Conservation (phyloP, 1,140 invertebrate species). For the Macrostomum lignano region DNA sequence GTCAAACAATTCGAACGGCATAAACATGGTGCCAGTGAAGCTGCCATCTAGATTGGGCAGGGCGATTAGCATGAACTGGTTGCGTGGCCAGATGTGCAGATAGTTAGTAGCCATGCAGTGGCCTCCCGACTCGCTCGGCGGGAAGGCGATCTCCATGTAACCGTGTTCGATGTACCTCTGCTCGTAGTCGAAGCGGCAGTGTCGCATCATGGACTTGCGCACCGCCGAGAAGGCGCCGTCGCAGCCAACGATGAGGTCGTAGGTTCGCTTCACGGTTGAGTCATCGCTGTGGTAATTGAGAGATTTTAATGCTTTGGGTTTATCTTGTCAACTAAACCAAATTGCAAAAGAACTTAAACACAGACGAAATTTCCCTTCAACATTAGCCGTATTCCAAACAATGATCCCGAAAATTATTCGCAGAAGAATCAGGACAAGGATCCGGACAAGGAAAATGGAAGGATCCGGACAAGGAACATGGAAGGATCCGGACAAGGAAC, state of each 20-base stretch:
- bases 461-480: no score
- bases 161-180: slow-evolving; percentile 81
- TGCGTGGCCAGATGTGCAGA: slow-evolving; percentile 84
- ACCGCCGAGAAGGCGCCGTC: slow-evolving; percentile 73
- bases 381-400: no score
- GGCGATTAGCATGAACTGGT: slow-evolving; percentile 86
- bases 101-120: slow-evolving; percentile 56
- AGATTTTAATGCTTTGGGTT: no score
- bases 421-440: no score
- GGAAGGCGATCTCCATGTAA: slow-evolving; percentile 67
- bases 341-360: no score
- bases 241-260: slow-evolving; percentile 59
- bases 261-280: slow-evolving; percentile 23
- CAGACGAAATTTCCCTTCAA: no score
- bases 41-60: slow-evolving; percentile 68
- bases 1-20: slow-evolving; percentile 52
- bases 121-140: slow-evolving; percentile 34
- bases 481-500: no score
- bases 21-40: slow-evolving; percentile 84
- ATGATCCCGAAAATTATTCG: no score
- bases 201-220: slow-evolving; percentile 51
- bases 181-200: slow-evolving; percentile 45
- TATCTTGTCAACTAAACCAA: no score
- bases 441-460: no score
- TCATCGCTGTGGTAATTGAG: slow-evolving; percentile 10